Evolutionary conservation across 2,888 invertebrate genomes (phyloP).

Genomic region (Netelia inedita): DNA sequence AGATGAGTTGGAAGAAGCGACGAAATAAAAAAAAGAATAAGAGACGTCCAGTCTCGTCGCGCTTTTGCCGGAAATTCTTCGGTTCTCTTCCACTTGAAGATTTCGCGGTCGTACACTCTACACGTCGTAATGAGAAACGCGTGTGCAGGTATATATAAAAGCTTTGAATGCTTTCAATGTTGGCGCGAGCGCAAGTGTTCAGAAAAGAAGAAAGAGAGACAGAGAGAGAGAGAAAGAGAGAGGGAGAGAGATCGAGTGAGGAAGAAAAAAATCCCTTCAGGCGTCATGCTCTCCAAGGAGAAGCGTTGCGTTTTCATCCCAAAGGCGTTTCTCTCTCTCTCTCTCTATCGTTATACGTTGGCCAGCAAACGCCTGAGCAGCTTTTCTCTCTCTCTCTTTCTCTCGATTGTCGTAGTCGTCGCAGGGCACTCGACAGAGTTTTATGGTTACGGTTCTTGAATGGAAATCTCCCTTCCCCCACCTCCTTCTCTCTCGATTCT

Average conservation of each 20-base stretch:
- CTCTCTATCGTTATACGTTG: constrained; percentile 45
- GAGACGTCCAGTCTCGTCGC: not conserved
- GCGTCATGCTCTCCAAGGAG: constrained; percentile 50
- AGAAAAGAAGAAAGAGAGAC: constrained; percentile 30
- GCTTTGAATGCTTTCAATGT: constrained; percentile 58
- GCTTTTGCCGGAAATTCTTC: constrained; percentile 36
- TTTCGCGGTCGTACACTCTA: constrained; percentile 33
- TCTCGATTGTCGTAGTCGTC: constrained; percentile 45
- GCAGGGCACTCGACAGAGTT: constrained; percentile 50
- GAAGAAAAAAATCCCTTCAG: constrained; percentile 54
- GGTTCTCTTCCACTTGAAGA: constrained; percentile 22
- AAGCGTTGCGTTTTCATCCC: constrained; percentile 61
- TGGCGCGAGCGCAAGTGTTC: constrained; percentile 60
- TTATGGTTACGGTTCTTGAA: constrained; percentile 58
- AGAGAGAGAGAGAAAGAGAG: constrained; percentile 6
- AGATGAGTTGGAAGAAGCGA: not conserved
- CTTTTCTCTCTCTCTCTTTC: constrained; percentile 49
- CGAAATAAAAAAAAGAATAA: not conserved
- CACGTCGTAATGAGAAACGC: constrained; percentile 60
- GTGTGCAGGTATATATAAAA: constrained; percentile 36
- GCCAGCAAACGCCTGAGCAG: constrained; percentile 56
- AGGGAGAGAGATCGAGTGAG: constrained; percentile 10
- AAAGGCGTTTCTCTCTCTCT: constrained; percentile 29
- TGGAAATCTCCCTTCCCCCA: constrained; percentile 41
- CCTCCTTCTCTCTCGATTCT: constrained; percentile 46